phyloP scores from a whole-genome alignment of 2,113 vertebrate species.

The Globicephala melas region DNA sequence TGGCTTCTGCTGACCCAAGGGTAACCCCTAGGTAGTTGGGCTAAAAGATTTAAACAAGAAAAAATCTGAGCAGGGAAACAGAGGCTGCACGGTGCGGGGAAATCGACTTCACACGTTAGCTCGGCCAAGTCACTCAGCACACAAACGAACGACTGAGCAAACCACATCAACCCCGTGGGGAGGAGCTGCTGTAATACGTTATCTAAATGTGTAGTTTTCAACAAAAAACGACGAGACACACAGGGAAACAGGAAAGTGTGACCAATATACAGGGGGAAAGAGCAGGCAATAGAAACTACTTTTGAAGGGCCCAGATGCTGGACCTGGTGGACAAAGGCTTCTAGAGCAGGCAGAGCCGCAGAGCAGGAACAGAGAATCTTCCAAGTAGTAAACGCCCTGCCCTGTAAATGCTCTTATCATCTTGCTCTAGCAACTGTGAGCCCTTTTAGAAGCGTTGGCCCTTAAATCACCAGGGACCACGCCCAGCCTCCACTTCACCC shows the following conservation, averaged over 20 bases:
- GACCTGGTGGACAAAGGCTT: background rate
- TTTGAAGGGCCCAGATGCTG: no score
- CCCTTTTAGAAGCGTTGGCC: background rate
- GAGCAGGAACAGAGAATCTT: background rate
- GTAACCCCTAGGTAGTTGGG: background rate
- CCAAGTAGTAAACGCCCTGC: no score
- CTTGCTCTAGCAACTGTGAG: background rate
- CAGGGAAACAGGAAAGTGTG: background rate
- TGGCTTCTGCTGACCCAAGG: background rate
- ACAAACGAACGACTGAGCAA: background rate
- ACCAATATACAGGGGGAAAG: fast-evolving
- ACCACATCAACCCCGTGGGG: background rate
- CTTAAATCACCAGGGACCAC: background rate
- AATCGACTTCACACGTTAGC: background rate
- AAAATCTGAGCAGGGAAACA: background rate
- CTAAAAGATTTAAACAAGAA: background rate
- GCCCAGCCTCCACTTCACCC: no score
- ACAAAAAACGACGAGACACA: background rate
- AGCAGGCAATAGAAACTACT: background rate
- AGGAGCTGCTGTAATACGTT: background rate
- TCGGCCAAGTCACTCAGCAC: background rate
- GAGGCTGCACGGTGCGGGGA: background rate
- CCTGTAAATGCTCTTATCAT: background rate
- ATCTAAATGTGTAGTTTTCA: background rate
- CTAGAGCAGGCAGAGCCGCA: background rate